Conservation (phyloP, 2,888 invertebrate genomes). For the Agrochola macilenta region DNA sequence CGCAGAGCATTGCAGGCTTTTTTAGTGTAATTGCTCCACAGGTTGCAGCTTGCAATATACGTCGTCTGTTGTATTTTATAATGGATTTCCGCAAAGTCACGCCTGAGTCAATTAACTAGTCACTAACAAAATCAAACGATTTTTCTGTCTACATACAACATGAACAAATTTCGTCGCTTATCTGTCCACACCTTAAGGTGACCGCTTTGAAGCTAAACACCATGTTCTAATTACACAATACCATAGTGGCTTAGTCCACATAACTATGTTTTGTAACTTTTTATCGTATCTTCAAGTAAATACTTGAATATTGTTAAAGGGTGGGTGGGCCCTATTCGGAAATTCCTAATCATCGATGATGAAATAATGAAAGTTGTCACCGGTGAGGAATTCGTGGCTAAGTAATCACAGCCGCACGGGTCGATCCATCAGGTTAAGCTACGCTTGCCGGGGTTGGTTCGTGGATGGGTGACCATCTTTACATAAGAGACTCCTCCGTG, state of each 20-base stretch:
- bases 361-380: background rate
- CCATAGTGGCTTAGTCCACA: constrained; percentile 5
- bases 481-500: no score
- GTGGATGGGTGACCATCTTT: no score
- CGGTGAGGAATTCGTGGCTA: no score
- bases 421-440: no score
- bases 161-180: constrained; percentile 14
- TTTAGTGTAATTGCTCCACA: no score
- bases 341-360: background rate
- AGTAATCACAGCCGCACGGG: no score
- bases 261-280: constrained; percentile 34
- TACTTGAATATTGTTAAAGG: constrained; percentile 7
- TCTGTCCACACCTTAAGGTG: constrained; percentile 29
- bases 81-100: no score
- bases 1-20: no score
- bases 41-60: no score
- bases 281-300: constrained; percentile 33
- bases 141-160: background rate
- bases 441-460: no score
- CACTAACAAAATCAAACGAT: background rate
- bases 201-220: constrained; percentile 20
- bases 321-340: background rate
- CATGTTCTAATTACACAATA: constrained; percentile 44
- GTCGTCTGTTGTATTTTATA: no score
- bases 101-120: no score